These are phyloP conservation scores for Ferrisia virgata DNA, from an alignment of 2,888 invertebrate species.

Conservation along the genomic window DNA sequence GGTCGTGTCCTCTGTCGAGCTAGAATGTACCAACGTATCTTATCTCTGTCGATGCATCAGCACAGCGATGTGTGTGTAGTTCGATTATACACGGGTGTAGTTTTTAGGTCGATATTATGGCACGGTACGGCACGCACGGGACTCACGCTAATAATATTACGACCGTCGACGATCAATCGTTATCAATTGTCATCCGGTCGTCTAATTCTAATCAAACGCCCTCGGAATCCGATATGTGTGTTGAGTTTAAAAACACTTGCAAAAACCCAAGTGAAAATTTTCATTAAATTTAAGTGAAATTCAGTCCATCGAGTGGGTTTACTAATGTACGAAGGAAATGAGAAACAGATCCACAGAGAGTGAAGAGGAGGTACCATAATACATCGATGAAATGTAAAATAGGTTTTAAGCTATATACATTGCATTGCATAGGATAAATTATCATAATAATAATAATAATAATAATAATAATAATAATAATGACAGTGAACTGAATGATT, in stretches of 20 bases:
- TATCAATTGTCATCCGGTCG: background rate
- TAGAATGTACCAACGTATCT: no score
- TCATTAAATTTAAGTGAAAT: background rate
- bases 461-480: background rate
- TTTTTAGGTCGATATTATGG: background rate
- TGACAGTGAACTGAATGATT: background rate
- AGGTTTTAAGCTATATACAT: background rate
- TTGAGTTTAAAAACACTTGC: no score
- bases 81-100: background rate
- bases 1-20: background rate
- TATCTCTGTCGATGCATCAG: background rate
- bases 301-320: no score
- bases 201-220: background rate
- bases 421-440: no score
- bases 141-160: background rate
- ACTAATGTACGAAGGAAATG: background rate
- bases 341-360: background rate
- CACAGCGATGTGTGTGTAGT: background rate
- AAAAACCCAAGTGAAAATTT: no score
- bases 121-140: no score
- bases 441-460: no score
- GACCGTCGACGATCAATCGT: no score
- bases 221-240: no score
- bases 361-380: background rate
- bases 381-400: background rate